These are phyloP conservation scores for Bradypodion pumilum DNA, from an alignment of 2,797 vertebrate species.

Conservation along the genomic window DNA sequence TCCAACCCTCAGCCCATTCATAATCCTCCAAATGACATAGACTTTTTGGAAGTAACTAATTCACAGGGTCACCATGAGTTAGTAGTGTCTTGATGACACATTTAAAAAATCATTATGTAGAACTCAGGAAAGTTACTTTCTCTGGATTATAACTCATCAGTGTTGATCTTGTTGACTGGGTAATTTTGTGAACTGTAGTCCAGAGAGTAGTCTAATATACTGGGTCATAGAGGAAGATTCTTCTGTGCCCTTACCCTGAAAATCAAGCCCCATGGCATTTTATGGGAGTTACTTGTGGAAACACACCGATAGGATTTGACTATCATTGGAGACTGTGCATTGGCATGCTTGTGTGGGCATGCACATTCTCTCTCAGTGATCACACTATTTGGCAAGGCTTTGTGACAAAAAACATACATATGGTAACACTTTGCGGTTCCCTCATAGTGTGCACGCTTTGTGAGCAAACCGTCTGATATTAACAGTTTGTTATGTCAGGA, in stretches of 20 bases:
- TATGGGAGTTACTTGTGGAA: not conserved
- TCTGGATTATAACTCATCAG: not conserved
- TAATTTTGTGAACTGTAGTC: not conserved
- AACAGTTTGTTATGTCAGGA: conserved; percentile 33
- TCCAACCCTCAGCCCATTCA: no score
- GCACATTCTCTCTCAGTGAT: not conserved
- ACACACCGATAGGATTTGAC: not conserved
- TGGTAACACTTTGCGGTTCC: conserved; percentile 25
- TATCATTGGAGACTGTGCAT: not conserved
- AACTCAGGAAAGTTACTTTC: no score
- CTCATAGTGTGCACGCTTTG: conserved; percentile 1
- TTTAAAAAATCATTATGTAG: no score
- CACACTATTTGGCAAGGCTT: not conserved
- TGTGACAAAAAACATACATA: not conserved
- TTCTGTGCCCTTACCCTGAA: no score
- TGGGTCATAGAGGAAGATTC: no score
- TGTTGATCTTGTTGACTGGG: not conserved
- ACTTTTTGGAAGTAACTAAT: no score
- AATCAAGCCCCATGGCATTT: not conserved
- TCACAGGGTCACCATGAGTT: no score
- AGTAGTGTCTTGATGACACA: no score
- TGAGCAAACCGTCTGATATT: conserved; percentile 8
- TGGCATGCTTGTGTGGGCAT: not conserved
- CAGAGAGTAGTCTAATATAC: not conserved
- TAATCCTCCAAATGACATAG: no score